Evolutionary conservation across 2,888 invertebrate genomes (phyloP), one percentile per base, ranked within the genome.

Genomic region (Lucinisca nassula): DNA sequence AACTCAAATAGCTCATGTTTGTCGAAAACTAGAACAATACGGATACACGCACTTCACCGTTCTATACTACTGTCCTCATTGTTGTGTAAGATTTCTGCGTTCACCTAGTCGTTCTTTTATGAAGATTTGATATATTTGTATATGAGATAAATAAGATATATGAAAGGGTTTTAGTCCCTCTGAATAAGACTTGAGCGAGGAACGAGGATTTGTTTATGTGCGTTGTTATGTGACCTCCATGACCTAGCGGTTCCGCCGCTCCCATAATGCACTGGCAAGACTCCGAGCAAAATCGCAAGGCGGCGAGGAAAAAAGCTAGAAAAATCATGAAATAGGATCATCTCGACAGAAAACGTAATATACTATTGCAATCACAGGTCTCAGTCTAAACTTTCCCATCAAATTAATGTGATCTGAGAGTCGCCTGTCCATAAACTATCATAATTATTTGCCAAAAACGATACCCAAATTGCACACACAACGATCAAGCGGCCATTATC

Each of bases 121-220:
- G n/a, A n/a, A n/a, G n/a, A n/a, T n/a, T n/a, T n/a, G n/a, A n/a
- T n/a, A n/a, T n/a, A n/a, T n/a, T n/a, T n/a, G n/a, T n/a, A n/a
- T n/a, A n/a, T n/a, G n/a, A n/a, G n/a, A n/a, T n/a, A n/a, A n/a
- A n/a, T n/a, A n/a, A n/a, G n/a, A n/a, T n/a, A n/a, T n/a, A n/a
- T n/a, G n/a, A n/a, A n/a, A n/a, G n/a, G n/a, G n/a, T n/a, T n/a
- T n/a, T n/a, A n/a, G n/a, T n/a, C n/a, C n/a, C n/a, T n/a, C n/a
- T n/a, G n/a, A n/a, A n/a, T n/a, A n/a, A n/a, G n/a, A n/a, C n/a
- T n/a, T n/a, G n/a, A n/a, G n/a, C n/a, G n/a, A n/a, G n/a, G n/a
- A n/a, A n/a, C n/a, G n/a, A n/a, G n/a, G n/a, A n/a, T 12, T 82
- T 88, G 88, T 88, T 88, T 88, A 88, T 85, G 67, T 83, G 45